These are phyloP conservation scores for Ptychadena robeensis DNA, from an alignment of 2,797 vertebrate genomes.

Conservation along the genomic window DNA sequence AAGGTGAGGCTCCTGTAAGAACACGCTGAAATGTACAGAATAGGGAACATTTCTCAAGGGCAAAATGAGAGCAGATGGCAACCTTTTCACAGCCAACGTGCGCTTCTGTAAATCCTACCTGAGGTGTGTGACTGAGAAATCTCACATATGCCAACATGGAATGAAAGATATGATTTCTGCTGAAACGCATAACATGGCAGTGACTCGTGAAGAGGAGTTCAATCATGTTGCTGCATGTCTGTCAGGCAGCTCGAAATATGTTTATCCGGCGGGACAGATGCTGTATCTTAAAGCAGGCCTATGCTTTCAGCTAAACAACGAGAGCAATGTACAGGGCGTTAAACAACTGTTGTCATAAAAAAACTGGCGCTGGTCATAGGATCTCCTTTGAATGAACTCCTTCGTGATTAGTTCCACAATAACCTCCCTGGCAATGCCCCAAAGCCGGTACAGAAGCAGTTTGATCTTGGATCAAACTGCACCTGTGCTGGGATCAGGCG, in stretches of 20 bases:
- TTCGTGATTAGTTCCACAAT: too few relatives aligned
- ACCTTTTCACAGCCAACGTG: slow-evolving; percentile 34
- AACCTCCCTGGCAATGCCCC: too few relatives aligned
- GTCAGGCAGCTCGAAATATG: slow-evolving; percentile 16
- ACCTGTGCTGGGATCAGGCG: too few relatives aligned
- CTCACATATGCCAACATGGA: slow-evolving; percentile 32
- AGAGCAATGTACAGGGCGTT: not conserved
- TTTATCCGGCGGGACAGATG: not conserved
- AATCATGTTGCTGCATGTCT: slow-evolving; percentile 41
- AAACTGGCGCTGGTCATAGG: not conserved
- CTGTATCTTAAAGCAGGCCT: not conserved
- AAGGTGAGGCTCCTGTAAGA: slow-evolving; percentile 47
- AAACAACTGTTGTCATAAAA: not conserved
- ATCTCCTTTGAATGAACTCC: not conserved
- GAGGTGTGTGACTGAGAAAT: slow-evolving; percentile 41
- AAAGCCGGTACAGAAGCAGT: too few relatives aligned
- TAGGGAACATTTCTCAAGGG: slow-evolving; percentile 53
- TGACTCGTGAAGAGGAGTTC: slow-evolving; percentile 39
- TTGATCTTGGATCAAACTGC: too few relatives aligned
- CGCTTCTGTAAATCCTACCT: slow-evolving; percentile 1
- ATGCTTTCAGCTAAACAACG: not conserved
- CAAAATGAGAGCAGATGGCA: slow-evolving; percentile 50
- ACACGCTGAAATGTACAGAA: slow-evolving; percentile 21
- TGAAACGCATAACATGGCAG: slow-evolving; percentile 37
- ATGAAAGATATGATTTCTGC: slow-evolving; percentile 3